Percentiles rank a stretch among this genome's conserved stretches.
phyloP scores from a whole-genome alignment of 2,888 invertebrate genomes.

The Pseudeuparius sepicola region DNA sequence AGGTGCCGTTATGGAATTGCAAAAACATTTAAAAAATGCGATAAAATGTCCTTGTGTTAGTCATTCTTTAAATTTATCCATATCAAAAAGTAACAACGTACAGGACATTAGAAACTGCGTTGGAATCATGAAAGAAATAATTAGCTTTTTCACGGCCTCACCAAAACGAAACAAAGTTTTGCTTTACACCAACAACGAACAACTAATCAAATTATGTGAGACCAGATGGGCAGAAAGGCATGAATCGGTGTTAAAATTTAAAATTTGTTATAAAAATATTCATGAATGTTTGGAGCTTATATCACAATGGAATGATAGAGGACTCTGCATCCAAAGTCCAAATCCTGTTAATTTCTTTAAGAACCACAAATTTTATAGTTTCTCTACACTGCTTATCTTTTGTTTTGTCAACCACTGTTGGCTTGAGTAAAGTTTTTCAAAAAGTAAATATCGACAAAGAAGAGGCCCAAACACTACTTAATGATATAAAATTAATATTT shows the following conservation, averaged over 20 bases:
- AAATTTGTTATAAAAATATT: too few relatives aligned
- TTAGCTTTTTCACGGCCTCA: conserved; percentile 14
- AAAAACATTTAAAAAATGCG: conserved; percentile 19
- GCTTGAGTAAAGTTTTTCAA: conserved; percentile 8
- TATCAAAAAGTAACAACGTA: conserved; percentile 13
- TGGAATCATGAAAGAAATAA: conserved; percentile 14
- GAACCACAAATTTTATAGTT: too few relatives aligned
- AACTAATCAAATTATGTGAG: conserved; percentile 6
- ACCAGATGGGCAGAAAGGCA: conserved; percentile 13
- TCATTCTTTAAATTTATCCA: conserved; percentile 12
- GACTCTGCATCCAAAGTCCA: conserved; percentile 9
- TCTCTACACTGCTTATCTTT: neutral
- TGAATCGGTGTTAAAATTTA: conserved; percentile 11
- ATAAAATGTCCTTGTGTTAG: conserved; percentile 14
- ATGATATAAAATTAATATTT: conserved; percentile 4
- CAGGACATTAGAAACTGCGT: conserved; percentile 14
- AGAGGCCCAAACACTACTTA: neutral
- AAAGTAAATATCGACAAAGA: conserved; percentile 4
- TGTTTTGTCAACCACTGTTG: neutral
- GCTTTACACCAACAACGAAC: neutral
- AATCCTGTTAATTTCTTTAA: conserved; percentile 7
- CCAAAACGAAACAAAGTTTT: conserved; percentile 7
- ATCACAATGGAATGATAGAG: conserved; percentile 11
- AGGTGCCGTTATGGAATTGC: conserved; percentile 20
- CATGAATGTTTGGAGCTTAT: conserved; percentile 12